These are phyloP conservation scores for Uropsilus gracilis DNA, from an alignment of 2,113 vertebrate species.

Conservation along the genomic window DNA sequence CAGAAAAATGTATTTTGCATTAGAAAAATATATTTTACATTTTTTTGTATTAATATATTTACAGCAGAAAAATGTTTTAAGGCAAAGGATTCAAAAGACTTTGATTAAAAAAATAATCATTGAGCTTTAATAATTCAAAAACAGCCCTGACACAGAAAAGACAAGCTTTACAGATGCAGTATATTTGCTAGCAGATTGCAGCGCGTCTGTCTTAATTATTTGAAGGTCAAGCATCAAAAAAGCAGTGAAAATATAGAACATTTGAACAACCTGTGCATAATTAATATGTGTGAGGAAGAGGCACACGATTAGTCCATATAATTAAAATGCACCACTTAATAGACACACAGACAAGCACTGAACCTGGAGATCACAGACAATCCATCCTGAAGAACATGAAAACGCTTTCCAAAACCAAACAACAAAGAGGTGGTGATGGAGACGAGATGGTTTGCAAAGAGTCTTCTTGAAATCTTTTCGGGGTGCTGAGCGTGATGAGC, in stretches of 20 bases:
- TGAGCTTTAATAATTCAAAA: slow-evolving; percentile 1
- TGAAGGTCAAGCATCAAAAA: neutral
- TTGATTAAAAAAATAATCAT: too few species aligned
- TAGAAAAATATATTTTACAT: too few species aligned
- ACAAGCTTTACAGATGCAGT: neutral
- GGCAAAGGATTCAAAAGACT: neutral
- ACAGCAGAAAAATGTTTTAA: slow-evolving; percentile 19
- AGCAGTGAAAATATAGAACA: neutral
- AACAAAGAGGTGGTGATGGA: neutral
- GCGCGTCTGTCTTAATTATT: neutral
- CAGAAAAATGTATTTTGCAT: too few species aligned
- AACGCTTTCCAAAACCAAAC: neutral
- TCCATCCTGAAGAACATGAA: neutral
- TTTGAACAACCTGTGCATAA: neutral
- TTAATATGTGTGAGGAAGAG: too few species aligned
- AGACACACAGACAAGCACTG: neutral
- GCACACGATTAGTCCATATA: too few species aligned
- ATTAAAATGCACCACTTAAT: neutral
- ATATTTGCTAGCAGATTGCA: neutral
- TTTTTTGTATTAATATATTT: too few species aligned
- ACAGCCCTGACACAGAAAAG: neutral
- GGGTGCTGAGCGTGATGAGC: neutral
- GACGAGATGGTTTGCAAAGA: neutral
- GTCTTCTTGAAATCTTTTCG: neutral
- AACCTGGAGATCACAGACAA: too few species aligned